Evolutionary conservation across 2,888 invertebrate genomes (phyloP), one percentile per base, ranked within the genome.

Genomic region (Sinhomidia bicolor): DNA sequence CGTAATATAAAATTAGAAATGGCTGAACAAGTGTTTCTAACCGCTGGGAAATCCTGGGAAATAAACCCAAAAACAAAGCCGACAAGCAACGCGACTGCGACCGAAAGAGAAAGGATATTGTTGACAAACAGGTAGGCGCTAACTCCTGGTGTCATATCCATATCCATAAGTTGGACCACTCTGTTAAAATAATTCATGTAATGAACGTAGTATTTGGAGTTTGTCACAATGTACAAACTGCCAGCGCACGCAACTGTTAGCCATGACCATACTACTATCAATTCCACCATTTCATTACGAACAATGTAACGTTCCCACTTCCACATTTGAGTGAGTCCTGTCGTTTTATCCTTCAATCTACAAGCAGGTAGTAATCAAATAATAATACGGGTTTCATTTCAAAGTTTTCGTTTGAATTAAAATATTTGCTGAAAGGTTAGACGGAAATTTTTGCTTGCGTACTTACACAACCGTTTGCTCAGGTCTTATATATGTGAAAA

Each of bases 171-270:
- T 87, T 89, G 89, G 17, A 91, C 91, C 0, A 90, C 89, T 51
- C 89, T 80, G 23, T 91, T 91, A 83, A 91, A 91, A 81, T 91
- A 91, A 74, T 91, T 91, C 86, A 91, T 91, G 76, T 89, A 91
- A n/a, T 91, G 89, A 10, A 90, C 90, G 57, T 89, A 90, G 20
- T 83, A 90, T 14, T 88, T 89, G 6, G 90, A 90, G 32, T 90
- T 85, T 0, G 78, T 36, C 10, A 91, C 74, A 20, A 90, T 84
- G 17, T 90, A 89, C 12, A 86, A 41, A 51, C 89, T 89, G 23
- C 90, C 90, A 14, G 83, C 80, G 10, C 68, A 84, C 0, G 90
- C 81, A 10, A 90, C 89, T 14, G 89, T 89, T 60, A 88, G 60
- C 90, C 90, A 90, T 0, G 81, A 86, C 90, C 90, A 90, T 0